Base-by-base conservation (phyloP, 2,888 invertebrate species). In the Ophion slaviceki region DNA sequence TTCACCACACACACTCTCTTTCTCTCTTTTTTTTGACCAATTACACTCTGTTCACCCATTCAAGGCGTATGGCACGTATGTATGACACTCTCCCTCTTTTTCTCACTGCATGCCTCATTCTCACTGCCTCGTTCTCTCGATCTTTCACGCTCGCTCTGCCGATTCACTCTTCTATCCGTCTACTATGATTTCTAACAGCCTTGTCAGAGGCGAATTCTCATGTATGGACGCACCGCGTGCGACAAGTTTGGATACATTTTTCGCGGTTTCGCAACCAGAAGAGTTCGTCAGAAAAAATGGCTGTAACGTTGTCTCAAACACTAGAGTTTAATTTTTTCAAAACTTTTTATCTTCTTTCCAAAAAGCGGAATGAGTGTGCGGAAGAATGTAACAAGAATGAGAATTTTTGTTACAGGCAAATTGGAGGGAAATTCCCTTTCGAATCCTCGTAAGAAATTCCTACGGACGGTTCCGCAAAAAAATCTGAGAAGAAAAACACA, bases 11-110 rank as follows among this genome's bases (percentile, higher is more conserved):
- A 17, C 47, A 10, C 47, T 2, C 14, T 14, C 47, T 47, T 1
- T 47, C 47, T 47, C 53, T 53, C 53, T 53, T 62, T 45, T 59
- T 59, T 45, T 74, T 45, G 28, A 40, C 57, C 47, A 17, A 85
- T 61, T 83, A 53, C 80, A 36, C 81, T 74, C 80, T 61, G 17
- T 53, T 70, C 20, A 59, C 67, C 59, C 77, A 28, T 24, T 36
- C 57, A 74, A 53, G 53, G 17, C 62, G 67, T 64, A 79, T 85
- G 86, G 72, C 80, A 87, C 87, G 88, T 87, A 87, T 88, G 86
- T 82, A 84, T 87, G 86, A 14, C 74, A 14, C 40, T 28, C 53
- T 17, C 14, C 53, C 17, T 14, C 14, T 4, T 14, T 53, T 53
- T 53, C 53, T 53, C 53, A 53, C 47, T 7, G 17, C 81, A 86